Evolutionary conservation across 1,140 invertebrate genomes (phyloP).

Genomic region (Heliconius melpomene): DNA sequence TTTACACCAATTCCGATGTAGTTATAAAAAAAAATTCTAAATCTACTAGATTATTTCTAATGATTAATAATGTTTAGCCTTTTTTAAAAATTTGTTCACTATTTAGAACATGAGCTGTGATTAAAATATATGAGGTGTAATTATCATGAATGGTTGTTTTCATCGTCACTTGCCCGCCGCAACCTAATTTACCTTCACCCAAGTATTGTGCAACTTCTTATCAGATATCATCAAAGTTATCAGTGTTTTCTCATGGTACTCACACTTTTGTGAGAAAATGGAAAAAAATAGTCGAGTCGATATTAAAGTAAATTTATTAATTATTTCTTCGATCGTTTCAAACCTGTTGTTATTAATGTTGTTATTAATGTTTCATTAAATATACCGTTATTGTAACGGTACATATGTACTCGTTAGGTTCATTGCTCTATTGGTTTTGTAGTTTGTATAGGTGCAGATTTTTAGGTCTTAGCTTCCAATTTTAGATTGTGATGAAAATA

Average conservation of each 20-base stretch:
- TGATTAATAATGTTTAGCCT: background rate
- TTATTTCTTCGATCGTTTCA: background rate
- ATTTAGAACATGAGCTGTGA: background rate
- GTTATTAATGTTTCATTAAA: background rate
- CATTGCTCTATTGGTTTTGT: background rate
- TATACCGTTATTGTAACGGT: background rate
- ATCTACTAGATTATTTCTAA: background rate
- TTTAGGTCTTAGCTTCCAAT: background rate
- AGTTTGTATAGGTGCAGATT: background rate
- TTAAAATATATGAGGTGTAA: background rate
- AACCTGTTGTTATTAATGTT: background rate
- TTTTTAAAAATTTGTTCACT: background rate
- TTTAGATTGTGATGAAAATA: background rate
- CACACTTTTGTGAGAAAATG: background rate
- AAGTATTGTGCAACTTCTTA: constrained; percentile 19
- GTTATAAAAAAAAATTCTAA: background rate
- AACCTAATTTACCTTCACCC: constrained; percentile 14
- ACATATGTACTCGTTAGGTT: background rate
- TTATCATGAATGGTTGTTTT: constrained; percentile 15
- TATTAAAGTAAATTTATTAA: background rate
- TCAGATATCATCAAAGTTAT: constrained; percentile 6
- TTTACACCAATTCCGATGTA: background rate
- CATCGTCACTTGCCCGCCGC: background rate
- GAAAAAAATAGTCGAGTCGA: background rate
- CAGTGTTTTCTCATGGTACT: constrained; percentile 4